A percentile compares a stretch with the other conserved stretches of the same genome.
Evolutionary conservation across 2,797 vertebrate species (phyloP).

Genomic region (Decapterus maruadsi): DNA sequence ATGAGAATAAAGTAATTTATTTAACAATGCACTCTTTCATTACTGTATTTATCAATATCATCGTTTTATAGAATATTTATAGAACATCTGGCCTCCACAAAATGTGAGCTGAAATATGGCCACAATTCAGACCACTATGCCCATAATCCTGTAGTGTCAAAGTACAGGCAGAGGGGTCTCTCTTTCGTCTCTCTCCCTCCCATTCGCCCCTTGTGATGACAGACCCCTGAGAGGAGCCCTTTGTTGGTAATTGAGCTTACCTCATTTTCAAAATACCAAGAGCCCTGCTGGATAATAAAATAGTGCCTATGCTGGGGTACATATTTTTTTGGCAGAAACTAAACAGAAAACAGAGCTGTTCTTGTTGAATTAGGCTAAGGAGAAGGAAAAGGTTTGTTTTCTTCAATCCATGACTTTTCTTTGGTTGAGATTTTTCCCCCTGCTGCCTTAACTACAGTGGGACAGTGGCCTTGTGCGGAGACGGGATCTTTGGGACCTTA

Average conservation of each 20-base stretch:
- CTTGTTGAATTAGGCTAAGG: conserved; percentile 67
- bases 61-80: too few relatives aligned
- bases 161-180: conserved; percentile 71
- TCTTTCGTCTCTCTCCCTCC: conserved; percentile 68
- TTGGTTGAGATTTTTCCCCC: conserved; percentile 42
- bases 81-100: conserved; percentile 59
- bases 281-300: conserved; percentile 76
- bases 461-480: conserved; percentile 73
- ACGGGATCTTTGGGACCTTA: conserved; percentile 81
- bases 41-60: background rate
- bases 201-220: conserved; percentile 75
- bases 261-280: conserved; percentile 82
- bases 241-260: conserved; percentile 80
- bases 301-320: conserved; percentile 67
- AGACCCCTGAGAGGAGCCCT: conserved; percentile 81
- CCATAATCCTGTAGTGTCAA: conserved; percentile 70
- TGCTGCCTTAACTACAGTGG: conserved; percentile 61
- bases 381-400: conserved; percentile 64
- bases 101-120: conserved; percentile 48
- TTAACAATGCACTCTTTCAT: background rate
- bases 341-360: conserved; percentile 71
- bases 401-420: conserved; percentile 64
- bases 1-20: background rate
- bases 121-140: conserved; percentile 65
- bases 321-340: conserved; percentile 65